Conservation (phyloP, 2,888 invertebrate species). For the Cephus spinipes region DNA sequence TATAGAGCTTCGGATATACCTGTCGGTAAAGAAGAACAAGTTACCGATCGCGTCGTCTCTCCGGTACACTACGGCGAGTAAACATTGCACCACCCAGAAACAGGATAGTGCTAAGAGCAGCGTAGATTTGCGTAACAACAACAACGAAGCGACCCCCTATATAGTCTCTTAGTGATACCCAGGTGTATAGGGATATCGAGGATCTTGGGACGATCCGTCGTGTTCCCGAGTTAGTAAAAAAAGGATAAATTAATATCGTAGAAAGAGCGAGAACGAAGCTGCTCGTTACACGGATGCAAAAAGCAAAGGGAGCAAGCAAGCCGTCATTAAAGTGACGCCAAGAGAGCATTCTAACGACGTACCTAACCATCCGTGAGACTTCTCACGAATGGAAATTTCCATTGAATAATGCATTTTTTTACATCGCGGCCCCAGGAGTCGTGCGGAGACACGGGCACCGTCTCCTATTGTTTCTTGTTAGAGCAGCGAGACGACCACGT, state of each 20-base stretch:
- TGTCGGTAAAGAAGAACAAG: too few relatives aligned
- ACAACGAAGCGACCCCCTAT: too few relatives aligned
- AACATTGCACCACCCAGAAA: too few relatives aligned
- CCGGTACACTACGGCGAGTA: too few relatives aligned
- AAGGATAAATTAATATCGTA: neutral
- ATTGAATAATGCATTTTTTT: conserved; percentile 59
- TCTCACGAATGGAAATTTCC: conserved; percentile 60
- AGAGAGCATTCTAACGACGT: conserved; percentile 63
- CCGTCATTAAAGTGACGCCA: conserved; percentile 51
- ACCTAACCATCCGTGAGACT: conserved; percentile 51
- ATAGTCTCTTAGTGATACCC: neutral
- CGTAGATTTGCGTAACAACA: too few relatives aligned
- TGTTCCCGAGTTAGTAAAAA: neutral
- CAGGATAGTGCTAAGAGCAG: too few relatives aligned
- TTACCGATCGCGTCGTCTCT: too few relatives aligned
- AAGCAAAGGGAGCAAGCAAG: conserved; percentile 49
- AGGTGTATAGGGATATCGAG: neutral
- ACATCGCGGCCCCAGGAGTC: neutral
- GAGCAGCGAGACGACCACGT: neutral
- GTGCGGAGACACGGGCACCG: neutral
- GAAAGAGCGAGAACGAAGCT: conserved; percentile 35
- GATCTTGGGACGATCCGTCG: neutral
- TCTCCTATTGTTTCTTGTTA: neutral
- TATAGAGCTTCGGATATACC: neutral
- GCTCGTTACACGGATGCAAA: conserved; percentile 45